A percentile compares a stretch with the other conserved stretches of the same genome.
phyloP scores from a whole-genome alignment of 2,888 invertebrate species.

The Campoletis raptor region DNA sequence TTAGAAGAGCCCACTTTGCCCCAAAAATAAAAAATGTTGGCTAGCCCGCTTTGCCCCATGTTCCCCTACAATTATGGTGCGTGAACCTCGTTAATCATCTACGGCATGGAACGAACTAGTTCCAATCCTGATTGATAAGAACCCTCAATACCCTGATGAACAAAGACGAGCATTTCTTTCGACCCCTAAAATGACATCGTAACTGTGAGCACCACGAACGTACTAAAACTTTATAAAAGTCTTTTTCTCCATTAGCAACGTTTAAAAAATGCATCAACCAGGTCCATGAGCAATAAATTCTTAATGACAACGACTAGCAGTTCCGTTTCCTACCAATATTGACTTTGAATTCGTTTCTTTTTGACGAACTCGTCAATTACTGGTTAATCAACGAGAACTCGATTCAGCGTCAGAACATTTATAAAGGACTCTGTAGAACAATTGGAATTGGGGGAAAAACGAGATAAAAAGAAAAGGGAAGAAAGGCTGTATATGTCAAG shows the following conservation, averaged over 20 bases:
- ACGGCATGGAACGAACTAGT: too few species aligned
- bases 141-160: too few species aligned
- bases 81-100: too few species aligned
- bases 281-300: background rate
- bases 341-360: background rate
- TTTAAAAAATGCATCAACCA: background rate
- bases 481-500: background rate
- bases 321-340: background rate
- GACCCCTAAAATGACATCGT: too few species aligned
- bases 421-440: background rate
- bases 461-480: background rate
- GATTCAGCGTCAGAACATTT: slow-evolving; percentile 36
- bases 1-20: too few species aligned
- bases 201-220: too few species aligned
- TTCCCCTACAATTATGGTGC: too few species aligned
- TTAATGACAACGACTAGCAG: background rate
- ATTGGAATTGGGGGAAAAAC: slow-evolving; percentile 6
- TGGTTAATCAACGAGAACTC: slow-evolving; percentile 55
- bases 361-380: slow-evolving; percentile 40
- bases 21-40: too few species aligned
- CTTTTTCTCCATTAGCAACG: background rate
- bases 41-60: too few species aligned
- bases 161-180: too few species aligned
- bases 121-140: too few species aligned
- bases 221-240: background rate